A percentile compares a stretch with the other conserved stretches of the same genome.
These are phyloP conservation scores for Microchrysa polita DNA, from an alignment of 2,888 invertebrate genomes.

Conservation along the genomic window DNA sequence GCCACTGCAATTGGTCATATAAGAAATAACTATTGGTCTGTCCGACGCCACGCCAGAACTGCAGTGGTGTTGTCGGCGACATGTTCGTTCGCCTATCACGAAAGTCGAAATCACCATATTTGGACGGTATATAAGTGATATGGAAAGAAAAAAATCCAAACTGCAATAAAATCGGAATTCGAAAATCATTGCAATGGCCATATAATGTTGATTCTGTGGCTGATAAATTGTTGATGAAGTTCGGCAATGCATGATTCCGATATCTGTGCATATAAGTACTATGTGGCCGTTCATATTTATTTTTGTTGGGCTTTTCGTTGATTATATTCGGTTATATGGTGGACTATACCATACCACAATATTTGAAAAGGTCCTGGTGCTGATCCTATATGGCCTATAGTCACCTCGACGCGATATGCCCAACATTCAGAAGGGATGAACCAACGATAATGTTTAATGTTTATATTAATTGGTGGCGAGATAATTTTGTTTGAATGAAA, in stretches of 20 bases:
- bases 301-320: slow-evolving; percentile 11
- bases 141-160: neutral
- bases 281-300: neutral
- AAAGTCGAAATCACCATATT: neutral
- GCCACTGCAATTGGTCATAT: slow-evolving; percentile 26
- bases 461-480: slow-evolving; percentile 38
- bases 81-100: neutral
- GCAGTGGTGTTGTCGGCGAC: slow-evolving; percentile 15
- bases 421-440: slow-evolving; percentile 6
- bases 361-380: neutral
- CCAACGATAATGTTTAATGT: slow-evolving; percentile 34
- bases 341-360: slow-evolving; percentile 4
- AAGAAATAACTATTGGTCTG: slow-evolving; percentile 20
- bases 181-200: slow-evolving; percentile 24
- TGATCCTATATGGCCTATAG: no score
- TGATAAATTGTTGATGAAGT: slow-evolving; percentile 31
- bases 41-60: slow-evolving; percentile 38
- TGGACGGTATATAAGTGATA: no score
- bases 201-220: slow-evolving; percentile 31
- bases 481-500: slow-evolving; percentile 41
- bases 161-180: slow-evolving; percentile 17
- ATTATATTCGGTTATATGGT: neutral
- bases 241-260: slow-evolving; percentile 10
- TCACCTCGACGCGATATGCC: neutral
- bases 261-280: neutral